Percentiles rank a stretch among this genome's conserved stretches.
phyloP scores from a whole-genome alignment of 1,140 invertebrate genomes.

The Hylyphantes graminicola region DNA sequence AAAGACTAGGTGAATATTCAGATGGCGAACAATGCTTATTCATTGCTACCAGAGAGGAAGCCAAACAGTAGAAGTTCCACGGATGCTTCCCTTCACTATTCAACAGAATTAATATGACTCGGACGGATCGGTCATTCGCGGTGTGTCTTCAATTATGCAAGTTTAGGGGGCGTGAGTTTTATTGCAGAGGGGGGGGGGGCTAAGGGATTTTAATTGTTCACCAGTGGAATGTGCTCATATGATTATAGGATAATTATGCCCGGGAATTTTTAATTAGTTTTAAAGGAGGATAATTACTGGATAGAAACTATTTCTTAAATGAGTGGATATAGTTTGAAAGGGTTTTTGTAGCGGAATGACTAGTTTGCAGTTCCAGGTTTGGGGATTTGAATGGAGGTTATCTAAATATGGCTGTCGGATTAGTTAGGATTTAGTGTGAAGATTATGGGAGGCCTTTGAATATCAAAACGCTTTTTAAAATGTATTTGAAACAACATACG shows the following conservation, averaged over 20 bases:
- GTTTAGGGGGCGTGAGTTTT: background rate
- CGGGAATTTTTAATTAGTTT: conserved; percentile 26
- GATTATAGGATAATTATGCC: conserved; percentile 25
- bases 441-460: no score
- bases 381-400: no score
- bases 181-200: background rate
- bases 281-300: no score
- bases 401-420: no score
- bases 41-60: conserved; percentile 18
- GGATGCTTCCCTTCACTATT: conserved; percentile 33
- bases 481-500: no score
- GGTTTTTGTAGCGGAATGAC: no score
- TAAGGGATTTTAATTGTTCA: conserved; percentile 17
- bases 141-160: conserved; percentile 30
- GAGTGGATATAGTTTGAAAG: no score
- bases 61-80: conserved; percentile 23
- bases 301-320: no score
- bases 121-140: conserved; percentile 1
- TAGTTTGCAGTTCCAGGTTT: no score
- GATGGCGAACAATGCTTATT: conserved; percentile 28
- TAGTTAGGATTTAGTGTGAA: no score
- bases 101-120: conserved; percentile 42
- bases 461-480: no score
- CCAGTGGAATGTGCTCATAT: conserved; percentile 28
- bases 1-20: conserved; percentile 18